Percentiles rank a stretch among this genome's conserved stretches.
These are phyloP conservation scores for Xyliphius kryptos DNA, from an alignment of 2,113 vertebrate species.

Conservation along the genomic window DNA sequence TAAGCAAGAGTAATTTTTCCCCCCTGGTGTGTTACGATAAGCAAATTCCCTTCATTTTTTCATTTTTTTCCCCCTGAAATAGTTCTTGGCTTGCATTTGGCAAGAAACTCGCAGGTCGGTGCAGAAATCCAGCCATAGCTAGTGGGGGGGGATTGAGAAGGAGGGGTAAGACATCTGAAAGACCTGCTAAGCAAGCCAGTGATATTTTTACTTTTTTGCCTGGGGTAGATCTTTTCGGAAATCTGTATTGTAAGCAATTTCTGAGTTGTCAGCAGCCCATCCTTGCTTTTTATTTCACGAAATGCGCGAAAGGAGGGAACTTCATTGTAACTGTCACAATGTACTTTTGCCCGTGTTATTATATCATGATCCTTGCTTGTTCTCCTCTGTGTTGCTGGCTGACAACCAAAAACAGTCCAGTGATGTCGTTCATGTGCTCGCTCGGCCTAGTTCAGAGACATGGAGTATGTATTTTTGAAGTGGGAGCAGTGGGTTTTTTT, in stretches of 20 bases:
- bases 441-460: not conserved
- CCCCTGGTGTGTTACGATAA: constrained; percentile 31
- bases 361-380: not conserved
- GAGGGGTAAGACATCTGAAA: constrained; percentile 67
- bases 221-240: constrained; percentile 50
- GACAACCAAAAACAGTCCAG: not conserved
- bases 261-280: constrained; percentile 76
- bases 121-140: constrained; percentile 67
- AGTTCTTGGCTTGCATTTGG: constrained; percentile 53
- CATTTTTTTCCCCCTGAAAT: too few relatives aligned
- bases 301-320: constrained; percentile 43
- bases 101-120: constrained; percentile 66
- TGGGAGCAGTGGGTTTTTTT: constrained; percentile 23
- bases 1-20: not conserved
- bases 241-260: constrained; percentile 76
- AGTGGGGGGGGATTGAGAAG: constrained; percentile 57
- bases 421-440: not conserved
- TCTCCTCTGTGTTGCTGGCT: not conserved
- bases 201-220: constrained; percentile 56
- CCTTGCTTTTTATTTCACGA: constrained; percentile 65
- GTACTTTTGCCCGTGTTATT: too few relatives aligned
- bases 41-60: constrained; percentile 18
- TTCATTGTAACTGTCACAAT: constrained; percentile 41
- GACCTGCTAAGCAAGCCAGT: constrained; percentile 67
- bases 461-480: constrained; percentile 25